Conservation (phyloP, 2,797 vertebrate species). For the Anolis apletophallus region DNA sequence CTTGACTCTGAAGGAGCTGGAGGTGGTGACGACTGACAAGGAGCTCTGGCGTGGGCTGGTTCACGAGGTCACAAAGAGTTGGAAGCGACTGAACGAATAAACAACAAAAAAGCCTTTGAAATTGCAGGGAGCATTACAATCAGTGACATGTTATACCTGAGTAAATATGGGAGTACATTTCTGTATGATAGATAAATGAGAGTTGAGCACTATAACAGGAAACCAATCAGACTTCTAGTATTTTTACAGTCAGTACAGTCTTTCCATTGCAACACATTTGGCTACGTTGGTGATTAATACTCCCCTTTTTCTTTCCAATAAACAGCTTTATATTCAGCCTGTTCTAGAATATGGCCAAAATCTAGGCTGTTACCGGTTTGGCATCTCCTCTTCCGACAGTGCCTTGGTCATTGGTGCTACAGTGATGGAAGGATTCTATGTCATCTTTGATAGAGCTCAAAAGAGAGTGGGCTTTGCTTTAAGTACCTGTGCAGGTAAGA, state of each 20-base stretch:
- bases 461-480: slow-evolving; percentile 90
- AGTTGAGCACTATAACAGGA: neutral
- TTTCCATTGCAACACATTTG: neutral
- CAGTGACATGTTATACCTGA: too few species aligned
- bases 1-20: too few species aligned
- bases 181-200: neutral
- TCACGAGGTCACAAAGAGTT: too few species aligned
- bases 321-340: slow-evolving; percentile 93
- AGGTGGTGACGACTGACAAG: too few species aligned
- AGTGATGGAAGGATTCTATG: slow-evolving; percentile 97
- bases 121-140: too few species aligned
- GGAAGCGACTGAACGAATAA: too few species aligned
- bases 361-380: slow-evolving; percentile 91
- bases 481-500: slow-evolving; percentile 92
- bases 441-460: slow-evolving; percentile 90
- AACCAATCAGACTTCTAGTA: slow-evolving; percentile 24
- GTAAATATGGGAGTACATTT: neutral
- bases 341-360: slow-evolving; percentile 84
- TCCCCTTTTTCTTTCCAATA: slow-evolving; percentile 1
- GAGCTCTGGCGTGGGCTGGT: too few species aligned
- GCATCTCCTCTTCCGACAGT: slow-evolving; percentile 88
- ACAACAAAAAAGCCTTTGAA: too few species aligned
- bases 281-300: neutral
- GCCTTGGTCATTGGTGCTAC: slow-evolving; percentile 95
- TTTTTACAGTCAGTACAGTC: neutral